Evolutionary conservation across 2,797 vertebrate genomes (phyloP).

Genomic region (Gymnoscopelus braueri): DNA sequence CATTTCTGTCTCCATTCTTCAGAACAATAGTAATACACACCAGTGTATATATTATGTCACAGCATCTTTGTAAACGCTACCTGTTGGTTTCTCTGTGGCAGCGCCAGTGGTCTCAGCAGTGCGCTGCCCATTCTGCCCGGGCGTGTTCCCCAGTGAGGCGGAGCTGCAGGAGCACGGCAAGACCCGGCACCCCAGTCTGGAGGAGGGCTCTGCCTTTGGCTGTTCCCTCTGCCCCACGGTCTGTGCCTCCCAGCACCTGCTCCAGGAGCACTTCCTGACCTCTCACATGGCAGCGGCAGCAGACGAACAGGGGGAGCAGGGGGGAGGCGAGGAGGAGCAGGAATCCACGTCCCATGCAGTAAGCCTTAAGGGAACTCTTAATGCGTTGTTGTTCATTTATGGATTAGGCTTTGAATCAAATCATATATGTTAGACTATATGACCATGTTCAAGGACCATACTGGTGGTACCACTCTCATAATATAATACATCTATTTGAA

Average conservation of each 20-base stretch:
- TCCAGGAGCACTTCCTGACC: conserved; percentile 83
- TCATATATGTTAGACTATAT: too few relatives aligned
- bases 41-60: background rate
- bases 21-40: too few relatives aligned
- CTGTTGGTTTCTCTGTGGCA: conserved; percentile 26
- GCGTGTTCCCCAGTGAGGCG: conserved; percentile 75
- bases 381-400: background rate
- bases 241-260: conserved; percentile 78
- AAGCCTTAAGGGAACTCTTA: conserved; percentile 7
- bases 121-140: conserved; percentile 77
- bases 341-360: conserved; percentile 73
- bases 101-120: conserved; percentile 36
- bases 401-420: background rate
- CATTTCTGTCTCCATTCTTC: too few relatives aligned
- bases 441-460: too few relatives aligned
- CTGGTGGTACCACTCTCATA: too few relatives aligned
- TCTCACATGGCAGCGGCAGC: conserved; percentile 75
- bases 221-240: conserved; percentile 84
- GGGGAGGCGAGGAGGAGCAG: conserved; percentile 49
- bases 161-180: conserved; percentile 83
- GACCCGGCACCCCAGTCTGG: conserved; percentile 74
- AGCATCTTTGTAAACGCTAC: background rate
- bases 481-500: too few relatives aligned
- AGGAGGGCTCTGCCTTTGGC: conserved; percentile 70
- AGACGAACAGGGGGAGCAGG: conserved; percentile 45